Conservation (phyloP, 2,888 invertebrate genomes). For the Caenorhabditis sulstoni region DNA sequence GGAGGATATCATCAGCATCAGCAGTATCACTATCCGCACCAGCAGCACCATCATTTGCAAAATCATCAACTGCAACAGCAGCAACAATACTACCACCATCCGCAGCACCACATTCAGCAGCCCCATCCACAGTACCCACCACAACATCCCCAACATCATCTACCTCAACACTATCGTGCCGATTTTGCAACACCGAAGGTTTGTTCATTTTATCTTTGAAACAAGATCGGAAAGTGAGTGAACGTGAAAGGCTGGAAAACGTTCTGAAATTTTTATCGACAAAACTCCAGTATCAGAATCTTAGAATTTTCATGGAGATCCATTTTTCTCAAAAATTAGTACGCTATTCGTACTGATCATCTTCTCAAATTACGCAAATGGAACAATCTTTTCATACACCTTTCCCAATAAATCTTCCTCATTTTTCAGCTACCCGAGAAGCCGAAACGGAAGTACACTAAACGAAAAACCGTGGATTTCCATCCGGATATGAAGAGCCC, state of each 20-base stretch:
- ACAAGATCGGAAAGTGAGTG: too few species aligned
- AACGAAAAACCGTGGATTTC: slow-evolving; percentile 39
- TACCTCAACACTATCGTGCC: not conserved
- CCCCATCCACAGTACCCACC: slow-evolving; percentile 4
- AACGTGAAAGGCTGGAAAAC: too few species aligned
- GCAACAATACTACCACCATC: not conserved
- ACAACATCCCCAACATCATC: slow-evolving; percentile 1
- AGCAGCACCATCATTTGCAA: slow-evolving; percentile 9
- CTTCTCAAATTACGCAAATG: too few species aligned
- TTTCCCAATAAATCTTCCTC: too few species aligned
- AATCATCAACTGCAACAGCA: slow-evolving; percentile 2
- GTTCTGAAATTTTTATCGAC: too few species aligned
- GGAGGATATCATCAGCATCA: not conserved
- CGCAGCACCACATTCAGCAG: not conserved
- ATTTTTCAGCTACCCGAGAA: slow-evolving; percentile 23
- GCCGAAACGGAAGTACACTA: slow-evolving; percentile 55
- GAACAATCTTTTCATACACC: too few species aligned
- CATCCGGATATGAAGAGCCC: slow-evolving; percentile 50
- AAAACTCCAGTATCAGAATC: too few species aligned
- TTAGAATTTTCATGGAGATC: too few species aligned
- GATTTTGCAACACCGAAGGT: slow-evolving; percentile 4
- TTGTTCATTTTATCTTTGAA: too few species aligned
- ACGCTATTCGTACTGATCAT: too few species aligned
- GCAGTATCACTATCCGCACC: not conserved
- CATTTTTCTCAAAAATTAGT: too few species aligned